Base-by-base conservation (phyloP, 2,888 invertebrate species). In the Cyclophora punctaria region DNA sequence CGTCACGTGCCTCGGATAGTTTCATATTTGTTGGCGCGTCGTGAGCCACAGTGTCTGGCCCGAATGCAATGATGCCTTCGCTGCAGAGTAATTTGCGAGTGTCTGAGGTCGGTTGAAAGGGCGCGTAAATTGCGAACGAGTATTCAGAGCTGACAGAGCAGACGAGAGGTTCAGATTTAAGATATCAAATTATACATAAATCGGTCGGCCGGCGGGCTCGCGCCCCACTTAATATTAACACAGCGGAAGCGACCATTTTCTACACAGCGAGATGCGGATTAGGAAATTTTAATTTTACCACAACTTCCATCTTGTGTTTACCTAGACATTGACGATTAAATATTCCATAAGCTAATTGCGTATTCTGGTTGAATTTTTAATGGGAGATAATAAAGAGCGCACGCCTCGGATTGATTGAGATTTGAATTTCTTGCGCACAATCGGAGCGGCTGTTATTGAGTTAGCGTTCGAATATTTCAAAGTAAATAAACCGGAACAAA, bases 111-210 rank as follows among this genome's bases (percentile, higher is more conserved):
- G 64, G 67, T 67, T 85, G 83, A 85, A 85, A 84, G 75, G 77
- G 73, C 73, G 71, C 70, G 73, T 70, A 84, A 86, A 83, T 86
- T 85, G 81, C 79, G 71, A 79, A 76, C 73, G 74, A 74, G 71
- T 75, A 81, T 85, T 83, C 78, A 78, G 69, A 69, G 71, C 73
- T 77, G 77, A 72, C 75, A 74, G 69, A 72, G 71, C 73, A 69
- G 59, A 66, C 64, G 71, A 78, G 75, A 76, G 66, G 71, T 64
- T 63, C 73, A 77, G 78, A 79, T 83, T 83, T 83, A 78, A 83
- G 79, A 82, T 82, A 83, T 84, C 79, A 82, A 80, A 83, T 84
- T 83, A 83, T 80, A 71, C 79, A 73, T 76, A 83, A 85, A 86
- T 83, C 80, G 79, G 75, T 73, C 71, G 70, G 67, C 74, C 73